Evolutionary conservation across 2,888 invertebrate genomes (phyloP), one percentile per base, ranked within the genome.

Genomic region (Griposia aprilina): DNA sequence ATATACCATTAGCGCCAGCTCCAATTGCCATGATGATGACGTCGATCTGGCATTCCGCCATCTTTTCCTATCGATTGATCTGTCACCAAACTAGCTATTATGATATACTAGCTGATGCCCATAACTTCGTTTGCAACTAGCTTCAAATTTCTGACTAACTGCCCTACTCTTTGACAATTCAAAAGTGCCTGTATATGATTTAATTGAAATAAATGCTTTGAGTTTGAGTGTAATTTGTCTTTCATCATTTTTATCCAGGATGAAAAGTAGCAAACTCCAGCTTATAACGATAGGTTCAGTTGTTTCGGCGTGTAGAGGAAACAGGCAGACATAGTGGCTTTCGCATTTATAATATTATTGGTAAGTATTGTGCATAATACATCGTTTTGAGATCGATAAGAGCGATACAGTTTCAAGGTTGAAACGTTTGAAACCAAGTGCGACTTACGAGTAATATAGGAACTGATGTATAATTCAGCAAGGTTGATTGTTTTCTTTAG

Each of bases 41-140:
- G 90, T 88, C 84, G 83, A 10, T 73, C 82, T 92, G 93, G 92
- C 93, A 75, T 66, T 36, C 74, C 84, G 90, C 91, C 91, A 92
- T 30, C 72, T 72, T 75, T 83, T 75, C 45, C 45, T 88, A 92
- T 90, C 85, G 90, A 92, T 92, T 88, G 63, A 48, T 17, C 48
- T 74, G 76, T 72, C 57, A 86, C 63, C 20, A 65, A 78, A 73
- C 50, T 41, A 30, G 20, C 48, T 74, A 75, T 82, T 82, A 78
- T 70, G 8, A 67, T 36, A 5, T 36, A 66, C 11, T 50, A 57
- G n/a, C 13, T 36, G 48, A 17, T 23, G 7, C 2, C 5, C 0
- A 2, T 0, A 4, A 11, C 41, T 30, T 11, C 0, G 1, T n/a
- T 5, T 4, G 50, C 36, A 59, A 59, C 7, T 26, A 59, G 15